A percentile compares a stretch with the other conserved stretches of the same genome.
phyloP scores from a whole-genome alignment of 2,113 vertebrate genomes.

The Misgurnus mizolepis region DNA sequence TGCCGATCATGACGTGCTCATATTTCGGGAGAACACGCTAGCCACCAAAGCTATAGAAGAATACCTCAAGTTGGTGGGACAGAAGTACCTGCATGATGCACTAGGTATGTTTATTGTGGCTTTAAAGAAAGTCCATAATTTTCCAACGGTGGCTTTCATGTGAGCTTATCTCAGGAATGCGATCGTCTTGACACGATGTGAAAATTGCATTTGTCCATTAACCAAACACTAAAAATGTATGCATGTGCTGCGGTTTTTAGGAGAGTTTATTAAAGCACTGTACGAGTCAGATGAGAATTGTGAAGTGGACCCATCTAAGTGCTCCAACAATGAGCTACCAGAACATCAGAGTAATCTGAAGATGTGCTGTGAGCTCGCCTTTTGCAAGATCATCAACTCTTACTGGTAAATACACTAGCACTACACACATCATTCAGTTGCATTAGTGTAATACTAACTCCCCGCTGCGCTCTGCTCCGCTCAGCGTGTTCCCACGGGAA shows the following conservation, averaged over 20 bases:
- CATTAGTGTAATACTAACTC: neutral
- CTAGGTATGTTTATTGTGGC: constrained; percentile 76
- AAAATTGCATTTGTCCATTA: neutral
- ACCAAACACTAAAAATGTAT: neutral
- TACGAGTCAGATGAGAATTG: constrained; percentile 98
- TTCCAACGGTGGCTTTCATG: too few species aligned
- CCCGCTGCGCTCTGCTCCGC: neutral
- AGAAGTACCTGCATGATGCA: constrained; percentile 94
- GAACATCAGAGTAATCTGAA: constrained; percentile 96
- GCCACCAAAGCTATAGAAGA: constrained; percentile 97
- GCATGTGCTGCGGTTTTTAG: constrained; percentile 63
- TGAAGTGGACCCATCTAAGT: constrained; percentile 91
- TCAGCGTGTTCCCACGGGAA: constrained; percentile 93
- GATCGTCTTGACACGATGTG: too few species aligned
- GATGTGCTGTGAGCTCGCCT: constrained; percentile 97
- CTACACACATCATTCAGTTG: neutral
- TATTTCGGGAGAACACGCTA: constrained; percentile 97
- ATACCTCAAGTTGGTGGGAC: constrained; percentile 94
- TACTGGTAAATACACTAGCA: constrained; percentile 80
- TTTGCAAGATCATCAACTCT: constrained; percentile 98
- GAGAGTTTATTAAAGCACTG: constrained; percentile 94
- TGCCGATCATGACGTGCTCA: constrained; percentile 92
- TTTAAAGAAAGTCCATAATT: too few species aligned
- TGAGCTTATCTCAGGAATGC: too few species aligned
- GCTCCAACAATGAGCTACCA: constrained; percentile 78